Evolutionary conservation across 23 tunicate species (phyloP).

Genomic region (Styela clava): DNA sequence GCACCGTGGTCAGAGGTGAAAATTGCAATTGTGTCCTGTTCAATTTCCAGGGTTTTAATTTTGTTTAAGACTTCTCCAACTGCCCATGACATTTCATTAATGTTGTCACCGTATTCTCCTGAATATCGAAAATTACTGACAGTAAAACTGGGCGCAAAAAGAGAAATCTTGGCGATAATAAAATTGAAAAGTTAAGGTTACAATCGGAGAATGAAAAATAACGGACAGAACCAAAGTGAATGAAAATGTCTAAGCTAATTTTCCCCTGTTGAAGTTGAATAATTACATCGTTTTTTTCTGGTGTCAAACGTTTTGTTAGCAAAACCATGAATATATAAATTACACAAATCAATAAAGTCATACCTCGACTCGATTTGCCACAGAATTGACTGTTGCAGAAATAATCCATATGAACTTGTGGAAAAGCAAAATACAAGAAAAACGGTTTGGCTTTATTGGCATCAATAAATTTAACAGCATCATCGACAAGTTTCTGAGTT

Average conservation of each 20-base stretch:
- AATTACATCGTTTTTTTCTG: too few species aligned
- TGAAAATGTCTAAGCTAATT: too few species aligned
- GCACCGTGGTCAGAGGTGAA: constrained; percentile 78
- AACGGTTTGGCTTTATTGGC: constrained; percentile 36
- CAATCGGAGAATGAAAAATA: too few species aligned
- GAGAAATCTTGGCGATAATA: too few species aligned
- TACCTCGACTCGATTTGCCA: constrained; percentile 57
- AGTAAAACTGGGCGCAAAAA: too few species aligned
- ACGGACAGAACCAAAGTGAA: too few species aligned
- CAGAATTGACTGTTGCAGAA: constrained; percentile 43
- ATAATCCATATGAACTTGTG: constrained; percentile 46
- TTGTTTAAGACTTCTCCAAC: constrained; percentile 45
- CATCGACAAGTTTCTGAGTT: constrained; percentile 44
- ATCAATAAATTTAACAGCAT: constrained; percentile 34
- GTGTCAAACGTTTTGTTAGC: too few species aligned
- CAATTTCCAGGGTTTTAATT: constrained; percentile 9
- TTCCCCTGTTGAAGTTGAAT: too few species aligned
- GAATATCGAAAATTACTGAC: background rate
- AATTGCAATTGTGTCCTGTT: constrained; percentile 55
- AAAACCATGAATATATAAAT: too few species aligned
- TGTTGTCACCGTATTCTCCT: constrained; percentile 63
- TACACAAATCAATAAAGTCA: too few species aligned
- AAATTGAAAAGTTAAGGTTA: too few species aligned
- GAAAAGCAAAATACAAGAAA: constrained; percentile 48
- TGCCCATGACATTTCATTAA: constrained; percentile 67